Evolutionary conservation across 2,888 invertebrate genomes (phyloP), one percentile per base, ranked within the genome.

Genomic region (Graphium colonna): DNA sequence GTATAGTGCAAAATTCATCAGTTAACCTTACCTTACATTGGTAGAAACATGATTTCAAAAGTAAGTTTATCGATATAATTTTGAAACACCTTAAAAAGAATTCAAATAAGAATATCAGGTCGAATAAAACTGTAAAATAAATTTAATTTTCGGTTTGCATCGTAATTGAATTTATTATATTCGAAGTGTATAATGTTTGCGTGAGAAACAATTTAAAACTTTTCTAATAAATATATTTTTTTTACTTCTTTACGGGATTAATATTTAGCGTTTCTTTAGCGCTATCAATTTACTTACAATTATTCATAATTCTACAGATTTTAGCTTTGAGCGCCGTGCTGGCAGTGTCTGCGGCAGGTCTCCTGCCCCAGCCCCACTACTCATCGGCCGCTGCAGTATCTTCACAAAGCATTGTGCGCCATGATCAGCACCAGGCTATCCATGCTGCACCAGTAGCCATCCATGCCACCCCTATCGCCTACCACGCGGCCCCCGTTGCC

Each of bases 41-140:
- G 65, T 61, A 69, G 59, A 69, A 80, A 78, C 58, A 83, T 86
- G 85, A 82, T 78, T 77, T 75, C 75, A 57, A 82, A 82, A 82
- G 85, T 86, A 70, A 82, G 82, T 78, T 41, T 28, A 21, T 21
- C 36, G 10, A 40, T 17, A 21, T 36, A n/a, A 33, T 38, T 38
- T 36, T 36, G 17, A n/a, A n/a, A n/a, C n/a, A n/a, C n/a, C n/a
- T n/a, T n/a, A n/a, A n/a, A n/a, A n/a, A n/a, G n/a, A n/a, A n/a
- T n/a, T n/a, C n/a, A n/a, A n/a, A n/a, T n/a, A n/a, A n/a, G n/a
- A n/a, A n/a, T n/a, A n/a, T n/a, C n/a, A n/a, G n/a, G n/a, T n/a
- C n/a, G n/a, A n/a, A n/a, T n/a, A n/a, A n/a, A n/a, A n/a, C n/a
- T n/a, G n/a, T n/a, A n/a, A n/a, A n/a, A n/a, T n/a, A n/a, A n/a